Evolutionary conservation across 2,113 vertebrate genomes (phyloP), one percentile per base, ranked within the genome.

Genomic region (Pituophis catenifer): DNA sequence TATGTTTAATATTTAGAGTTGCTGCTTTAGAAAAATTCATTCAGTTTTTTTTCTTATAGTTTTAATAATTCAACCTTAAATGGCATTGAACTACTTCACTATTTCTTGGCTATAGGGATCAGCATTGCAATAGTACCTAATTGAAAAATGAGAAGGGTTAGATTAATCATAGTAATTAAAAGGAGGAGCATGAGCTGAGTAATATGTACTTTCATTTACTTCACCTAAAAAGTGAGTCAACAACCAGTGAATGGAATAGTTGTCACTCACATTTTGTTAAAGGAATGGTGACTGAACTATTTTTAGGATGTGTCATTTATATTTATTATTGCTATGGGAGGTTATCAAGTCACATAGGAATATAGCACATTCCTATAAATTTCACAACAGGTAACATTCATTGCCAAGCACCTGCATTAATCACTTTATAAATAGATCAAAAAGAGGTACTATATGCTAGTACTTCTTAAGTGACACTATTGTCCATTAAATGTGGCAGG

Each of bases 141-240:
- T 3, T 90, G 57, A 70, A 29, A 91, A 86, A 90, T 86, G 94
- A 94, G 89, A 86, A 95, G 92, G 70, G n/a, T 70, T 57, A 81
- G 92, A 92, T 96, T 94, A 96, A 92, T 96, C 95, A 96, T 65
- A 62, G 29, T 87, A 70, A 94, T 93, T 92, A 91, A 57, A 75
- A 96, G 89, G 0, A 0, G 87, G 88, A 93, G 38, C 62, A n/a
- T 65, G 91, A 38, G 7, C 85, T 96, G 95, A 97, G 91, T 96
- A 93, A 97, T 92, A 75, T 38, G 29, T 93, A 88, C 86, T 96
- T 93, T 93, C 81, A 94, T 91, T 86, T 86, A 93, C 88, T 70
- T 90, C 57, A 44, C 57, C 57, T 70, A 44, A 53, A 94, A 86
- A 93, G 93, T 95, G 93, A 92, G 55, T n/a, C 89, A 93, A 8